phyloP scores from a whole-genome alignment of 2,888 invertebrate genomes.

The Hemicrepidius hirtus region DNA sequence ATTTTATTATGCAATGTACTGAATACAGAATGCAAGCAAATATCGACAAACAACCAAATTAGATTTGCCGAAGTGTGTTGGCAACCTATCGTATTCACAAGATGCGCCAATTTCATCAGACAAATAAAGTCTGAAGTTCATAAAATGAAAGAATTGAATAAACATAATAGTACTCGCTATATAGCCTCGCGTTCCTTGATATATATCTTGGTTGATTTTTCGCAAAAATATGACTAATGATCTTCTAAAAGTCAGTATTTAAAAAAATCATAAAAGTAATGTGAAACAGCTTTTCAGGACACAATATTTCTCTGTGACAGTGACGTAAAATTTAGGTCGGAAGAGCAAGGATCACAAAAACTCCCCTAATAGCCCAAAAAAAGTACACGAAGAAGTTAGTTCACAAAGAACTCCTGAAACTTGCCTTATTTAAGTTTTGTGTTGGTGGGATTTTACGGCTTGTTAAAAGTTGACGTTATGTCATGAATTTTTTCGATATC shows the following conservation, averaged over 20 bases:
- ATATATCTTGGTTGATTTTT: neutral
- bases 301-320: neutral
- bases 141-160: constrained; percentile 22
- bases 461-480: constrained; percentile 4
- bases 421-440: constrained; percentile 9
- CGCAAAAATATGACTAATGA: neutral
- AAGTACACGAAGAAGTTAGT: neutral
- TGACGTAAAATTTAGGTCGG: neutral
- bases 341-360: neutral
- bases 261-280: neutral
- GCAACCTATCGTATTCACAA: constrained; percentile 16
- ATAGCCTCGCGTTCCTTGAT: neutral
- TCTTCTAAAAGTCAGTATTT: neutral
- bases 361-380: neutral
- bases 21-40: constrained; percentile 16
- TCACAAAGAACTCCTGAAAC: neutral
- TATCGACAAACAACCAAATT: constrained; percentile 9
- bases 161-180: neutral
- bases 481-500: neutral
- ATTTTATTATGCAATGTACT: neutral
- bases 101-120: constrained; percentile 11
- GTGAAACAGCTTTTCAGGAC: neutral
- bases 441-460: constrained; percentile 12
- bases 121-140: constrained; percentile 1
- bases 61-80: neutral